Base-by-base conservation (phyloP, 2,888 invertebrate genomes). In the Zootermopsis nevadensis region DNA sequence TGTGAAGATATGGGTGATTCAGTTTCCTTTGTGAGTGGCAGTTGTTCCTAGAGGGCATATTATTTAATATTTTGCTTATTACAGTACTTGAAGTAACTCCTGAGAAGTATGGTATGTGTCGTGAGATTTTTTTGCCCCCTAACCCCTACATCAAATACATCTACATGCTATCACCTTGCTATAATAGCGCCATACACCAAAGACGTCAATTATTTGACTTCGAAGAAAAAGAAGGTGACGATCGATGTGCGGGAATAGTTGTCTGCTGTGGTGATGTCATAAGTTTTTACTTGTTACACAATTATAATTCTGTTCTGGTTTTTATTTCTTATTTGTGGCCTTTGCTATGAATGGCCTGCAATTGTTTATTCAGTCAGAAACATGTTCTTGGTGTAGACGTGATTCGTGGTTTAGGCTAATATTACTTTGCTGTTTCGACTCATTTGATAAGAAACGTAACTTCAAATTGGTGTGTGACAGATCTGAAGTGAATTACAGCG, bases 301-400 rank as follows among this genome's bases (percentile, higher is more conserved):
- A 33, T 69, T 69, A 69, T 33, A 27, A 1, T 66, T 66, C 4
- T 33, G 27, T 30, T 66, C 7, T 66, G 7, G 10, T 66, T 33
- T 31, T 31, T 60, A 33, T 30, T 33, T 19, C 31, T 10, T 22
- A 6, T 0, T n/a, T 60, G 60, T 60, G 60, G n/a, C 69, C 30
- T 69, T 33, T 69, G 69, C 69, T 69, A 33, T 69, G 33, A 69
- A 69, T 69, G 69, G 19, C 69, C 30, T 15, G 31, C 19, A 31
- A 69, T 33, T 69, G 33, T 33, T 30, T 69, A 33, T 69, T 69
- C 31, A 33, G 60, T 27, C n/a, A 60, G 60, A 60, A 27, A n/a
- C 4, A n/a, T n/a, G 1, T 60, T 60, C 2, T 60, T 60, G 60
- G 60, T 27, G n/a, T 60, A 53, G 6, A 53, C 3, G 24, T 2